phyloP scores from a whole-genome alignment of 1,140 invertebrate species.

The Lerema accius region DNA sequence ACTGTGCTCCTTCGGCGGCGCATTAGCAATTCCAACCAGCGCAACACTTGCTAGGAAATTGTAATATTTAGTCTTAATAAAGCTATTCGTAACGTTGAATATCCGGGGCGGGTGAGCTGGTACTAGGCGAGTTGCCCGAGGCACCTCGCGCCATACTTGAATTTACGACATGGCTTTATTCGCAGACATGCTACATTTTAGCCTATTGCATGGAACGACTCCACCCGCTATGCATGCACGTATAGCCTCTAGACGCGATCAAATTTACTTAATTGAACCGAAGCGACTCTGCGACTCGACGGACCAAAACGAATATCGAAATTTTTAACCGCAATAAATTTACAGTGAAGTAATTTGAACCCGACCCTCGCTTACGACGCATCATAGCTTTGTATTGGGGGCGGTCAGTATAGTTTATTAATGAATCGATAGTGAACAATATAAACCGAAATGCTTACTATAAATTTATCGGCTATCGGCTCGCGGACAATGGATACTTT shows the following conservation, averaged over 20 bases:
- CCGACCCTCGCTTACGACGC: conserved; percentile 28
- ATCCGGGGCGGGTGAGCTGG: conserved; percentile 67
- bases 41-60: conserved; percentile 73
- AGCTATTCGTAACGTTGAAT: conserved; percentile 75
- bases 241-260: conserved; percentile 35
- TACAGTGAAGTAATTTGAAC: conserved; percentile 48
- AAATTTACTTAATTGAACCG: conserved; percentile 50
- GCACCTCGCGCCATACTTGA: conserved; percentile 42
- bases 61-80: conserved; percentile 80
- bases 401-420: conserved; percentile 63
- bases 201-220: conserved; percentile 44
- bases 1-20: conserved; percentile 57
- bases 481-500: conserved; percentile 52
- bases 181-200: conserved; percentile 55
- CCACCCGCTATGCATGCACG: conserved; percentile 45
- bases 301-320: conserved; percentile 48
- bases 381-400: conserved; percentile 42
- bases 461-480: conserved; percentile 58
- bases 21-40: conserved; percentile 75
- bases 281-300: conserved; percentile 34
- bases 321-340: conserved; percentile 63
- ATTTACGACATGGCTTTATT: conserved; percentile 69
- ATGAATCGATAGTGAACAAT: conserved; percentile 63
- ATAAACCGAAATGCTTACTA: conserved; percentile 52
- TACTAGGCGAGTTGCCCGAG: conserved; percentile 49